Percentiles rank a stretch among this genome's conserved stretches.
Conservation (phyloP, 2,888 invertebrate genomes). For the Watsonalla cultraria region DNA sequence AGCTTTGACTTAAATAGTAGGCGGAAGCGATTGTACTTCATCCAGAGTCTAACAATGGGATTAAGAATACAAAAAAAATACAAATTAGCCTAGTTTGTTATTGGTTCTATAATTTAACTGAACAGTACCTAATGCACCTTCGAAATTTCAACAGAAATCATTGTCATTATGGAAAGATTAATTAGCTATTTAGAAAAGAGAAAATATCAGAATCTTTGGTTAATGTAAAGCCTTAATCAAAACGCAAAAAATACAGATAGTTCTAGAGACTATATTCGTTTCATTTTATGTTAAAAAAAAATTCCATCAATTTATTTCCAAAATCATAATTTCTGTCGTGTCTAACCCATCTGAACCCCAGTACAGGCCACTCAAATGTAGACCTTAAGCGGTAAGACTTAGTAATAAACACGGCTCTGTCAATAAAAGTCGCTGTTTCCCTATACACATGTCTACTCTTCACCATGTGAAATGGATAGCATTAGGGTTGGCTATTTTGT, state of each 20-base stretch:
- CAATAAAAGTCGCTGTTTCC: conserved; percentile 65
- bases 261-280: too few species aligned
- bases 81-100: neutral
- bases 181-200: too few species aligned
- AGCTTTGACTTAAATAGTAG: conserved; percentile 26
- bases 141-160: too few species aligned
- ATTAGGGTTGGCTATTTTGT: conserved; percentile 32
- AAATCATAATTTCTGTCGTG: too few species aligned
- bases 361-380: conserved; percentile 34
- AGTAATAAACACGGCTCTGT: conserved; percentile 65
- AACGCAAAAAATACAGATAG: too few species aligned
- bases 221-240: too few species aligned
- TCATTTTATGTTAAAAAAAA: too few species aligned
- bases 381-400: conserved; percentile 38
- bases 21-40: conserved; percentile 22
- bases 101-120: too few species aligned
- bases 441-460: conserved; percentile 65
- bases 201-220: too few species aligned
- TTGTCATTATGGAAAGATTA: too few species aligned
- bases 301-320: too few species aligned
- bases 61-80: neutral
- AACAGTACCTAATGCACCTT: too few species aligned
- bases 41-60: neutral
- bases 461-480: conserved; percentile 52
- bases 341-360: conserved; percentile 11